Base-by-base conservation (phyloP, 2,797 vertebrate genomes). In the Sebastolobus altivelis region DNA sequence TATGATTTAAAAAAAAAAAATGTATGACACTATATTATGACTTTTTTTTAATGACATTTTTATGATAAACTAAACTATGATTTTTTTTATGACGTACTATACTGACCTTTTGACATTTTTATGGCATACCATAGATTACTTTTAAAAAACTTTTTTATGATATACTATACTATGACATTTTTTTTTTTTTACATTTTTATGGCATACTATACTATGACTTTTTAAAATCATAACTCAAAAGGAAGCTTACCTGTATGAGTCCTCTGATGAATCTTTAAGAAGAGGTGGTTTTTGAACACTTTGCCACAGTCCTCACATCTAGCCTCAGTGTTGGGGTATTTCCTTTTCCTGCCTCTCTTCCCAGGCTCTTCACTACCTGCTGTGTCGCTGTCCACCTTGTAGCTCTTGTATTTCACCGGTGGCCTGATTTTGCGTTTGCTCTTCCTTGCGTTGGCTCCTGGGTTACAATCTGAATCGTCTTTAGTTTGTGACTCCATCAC, bases 221-320 rank as follows among this genome's bases (percentile, higher is more conserved):
- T 49, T 49, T 4, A 0, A 49, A 27, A 35, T 14, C 31, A 0
- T 13, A 33, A 8, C 18, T 66, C n/a, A n/a, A 3, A 2, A 1
- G 12, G 6, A 25, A 11, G 10, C 8, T 93, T 91, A 99, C 98
- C 98, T 89, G 98, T 99, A 71, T 99, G 98, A 38, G 97, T 98
- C 77, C 98, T 95, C 61, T 94, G 97, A 84, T 99, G 98, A 83
- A 98, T 95, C 81, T 97, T 97, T 84, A 99, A 89, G 89, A 99
- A 99, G 67, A 98, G 95, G 86, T 96, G 97, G 81, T 96, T 98
- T 82, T 99, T 99, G 91, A 99, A 98, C 10, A 97, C 96, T 92
- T 98, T 99, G 78, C 96, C 96, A 60, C 98, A 99, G 87, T 97
- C 96, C 70, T 97, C 97, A 81, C 98, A 99, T 3, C 95, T 93